Percentiles rank a stretch among this genome's conserved stretches.
Evolutionary conservation across 2,888 invertebrate species (phyloP).

Genomic region (Apotomis turbidana): DNA sequence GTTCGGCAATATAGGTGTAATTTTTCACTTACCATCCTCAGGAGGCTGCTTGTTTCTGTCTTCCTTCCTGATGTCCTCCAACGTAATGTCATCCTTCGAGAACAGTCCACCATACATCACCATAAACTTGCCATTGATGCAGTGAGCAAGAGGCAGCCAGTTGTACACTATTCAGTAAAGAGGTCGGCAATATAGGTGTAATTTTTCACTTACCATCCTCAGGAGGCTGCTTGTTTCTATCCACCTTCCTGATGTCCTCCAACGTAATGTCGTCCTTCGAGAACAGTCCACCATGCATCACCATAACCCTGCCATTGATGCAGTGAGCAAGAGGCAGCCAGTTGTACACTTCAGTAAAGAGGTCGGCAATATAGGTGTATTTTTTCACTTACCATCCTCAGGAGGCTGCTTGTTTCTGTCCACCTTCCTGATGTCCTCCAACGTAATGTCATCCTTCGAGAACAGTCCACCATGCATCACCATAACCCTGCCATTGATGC

Average conservation of each 20-base stretch:
- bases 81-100: constrained; percentile 94
- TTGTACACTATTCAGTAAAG: too few relatives aligned
- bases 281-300: constrained; percentile 99
- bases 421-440: constrained; percentile 94
- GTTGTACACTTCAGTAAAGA: too few relatives aligned
- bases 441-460: constrained; percentile 94
- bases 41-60: constrained; percentile 92
- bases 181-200: constrained; percentile 87
- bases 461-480: constrained; percentile 99
- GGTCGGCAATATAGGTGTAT: constrained; percentile 87
- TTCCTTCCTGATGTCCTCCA: constrained; percentile 94
- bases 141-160: constrained; percentile 94
- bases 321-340: constrained; percentile 95
- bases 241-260: constrained; percentile 94
- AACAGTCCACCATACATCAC: constrained; percentile 99
- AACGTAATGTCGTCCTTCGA: constrained; percentile 96
- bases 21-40: constrained; percentile 91
- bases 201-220: constrained; percentile 92
- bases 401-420: constrained; percentile 97
- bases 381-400: constrained; percentile 91
- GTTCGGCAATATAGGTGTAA: constrained; percentile 88
- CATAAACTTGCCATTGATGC: constrained; percentile 91
- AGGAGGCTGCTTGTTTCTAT: constrained; percentile 98
- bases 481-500: constrained; percentile 91
- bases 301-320: constrained; percentile 91